Evolutionary conservation across 2,113 vertebrate genomes (phyloP).

Genomic region (Melospiza melodia): DNA sequence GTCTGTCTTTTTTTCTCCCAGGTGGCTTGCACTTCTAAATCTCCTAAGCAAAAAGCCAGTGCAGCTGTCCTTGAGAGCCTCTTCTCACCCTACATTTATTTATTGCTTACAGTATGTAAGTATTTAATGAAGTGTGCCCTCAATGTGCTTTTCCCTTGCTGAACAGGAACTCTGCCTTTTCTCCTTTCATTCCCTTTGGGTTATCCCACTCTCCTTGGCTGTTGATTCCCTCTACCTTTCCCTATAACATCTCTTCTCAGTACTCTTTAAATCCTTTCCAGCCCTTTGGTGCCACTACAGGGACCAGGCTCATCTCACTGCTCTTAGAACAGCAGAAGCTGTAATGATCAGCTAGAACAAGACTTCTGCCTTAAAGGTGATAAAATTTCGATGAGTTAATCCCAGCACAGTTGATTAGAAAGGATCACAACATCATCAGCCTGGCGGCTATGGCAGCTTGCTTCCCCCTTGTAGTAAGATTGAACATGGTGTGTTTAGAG

Average conservation of each 20-base stretch:
- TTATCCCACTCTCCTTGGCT: not conserved
- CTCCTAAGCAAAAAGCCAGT: not conserved
- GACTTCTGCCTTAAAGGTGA: not conserved
- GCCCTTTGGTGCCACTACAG: not conserved
- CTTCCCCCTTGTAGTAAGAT: not conserved
- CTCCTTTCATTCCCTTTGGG: not conserved
- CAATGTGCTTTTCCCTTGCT: not conserved
- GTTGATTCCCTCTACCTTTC: not conserved
- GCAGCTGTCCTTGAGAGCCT: not conserved
- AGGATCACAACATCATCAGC: not conserved
- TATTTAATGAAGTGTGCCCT: not conserved
- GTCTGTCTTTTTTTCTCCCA: not conserved
- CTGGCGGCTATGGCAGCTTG: accelerated
- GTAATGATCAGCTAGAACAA: not conserved
- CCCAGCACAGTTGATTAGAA: not conserved
- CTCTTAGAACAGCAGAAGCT: not conserved
- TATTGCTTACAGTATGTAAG: not conserved
- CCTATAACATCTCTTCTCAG: not conserved
- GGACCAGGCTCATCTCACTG: not conserved
- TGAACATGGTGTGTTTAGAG: not conserved
- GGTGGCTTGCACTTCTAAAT: not conserved
- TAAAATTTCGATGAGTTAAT: not conserved
- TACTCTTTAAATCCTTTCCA: not conserved
- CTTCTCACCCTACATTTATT: not conserved
- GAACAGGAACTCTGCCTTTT: not conserved